phyloP scores from a whole-genome alignment of 2,113 vertebrate species.

The Parotia lawesii region DNA sequence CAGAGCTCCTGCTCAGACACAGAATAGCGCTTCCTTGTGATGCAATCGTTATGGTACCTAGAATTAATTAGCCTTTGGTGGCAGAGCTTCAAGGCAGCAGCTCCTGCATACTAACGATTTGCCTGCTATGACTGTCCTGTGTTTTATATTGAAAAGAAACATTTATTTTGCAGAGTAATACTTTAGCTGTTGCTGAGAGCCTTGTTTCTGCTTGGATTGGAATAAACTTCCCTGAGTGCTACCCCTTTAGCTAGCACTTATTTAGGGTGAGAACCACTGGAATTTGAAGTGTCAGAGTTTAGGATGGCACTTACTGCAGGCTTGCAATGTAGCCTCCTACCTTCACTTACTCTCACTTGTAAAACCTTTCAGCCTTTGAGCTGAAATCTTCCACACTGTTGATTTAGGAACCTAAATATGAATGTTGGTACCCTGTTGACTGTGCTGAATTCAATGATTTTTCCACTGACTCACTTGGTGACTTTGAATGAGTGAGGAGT shows the following conservation, averaged over 20 bases:
- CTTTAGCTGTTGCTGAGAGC: background rate
- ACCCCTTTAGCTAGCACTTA: background rate
- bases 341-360: background rate
- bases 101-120: background rate
- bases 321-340: background rate
- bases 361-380: background rate
- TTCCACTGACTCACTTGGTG: slow-evolving; percentile 51
- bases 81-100: slow-evolving; percentile 23
- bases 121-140: background rate
- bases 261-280: background rate
- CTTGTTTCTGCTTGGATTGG: background rate
- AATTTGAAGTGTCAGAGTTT: background rate
- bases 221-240: background rate
- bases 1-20: slow-evolving; percentile 2
- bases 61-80: slow-evolving; percentile 43
- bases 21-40: background rate
- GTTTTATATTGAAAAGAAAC: background rate
- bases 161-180: background rate
- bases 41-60: background rate
- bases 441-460: slow-evolving; percentile 12
- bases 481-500: slow-evolving; percentile 36
- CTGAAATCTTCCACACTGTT: background rate
- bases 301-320: background rate
- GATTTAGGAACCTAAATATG: background rate
- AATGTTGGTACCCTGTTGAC: background rate